Evolutionary conservation across 2,113 vertebrate genomes (phyloP), one percentile per base, ranked within the genome.

Genomic region (Chloropsis cyanopogon): DNA sequence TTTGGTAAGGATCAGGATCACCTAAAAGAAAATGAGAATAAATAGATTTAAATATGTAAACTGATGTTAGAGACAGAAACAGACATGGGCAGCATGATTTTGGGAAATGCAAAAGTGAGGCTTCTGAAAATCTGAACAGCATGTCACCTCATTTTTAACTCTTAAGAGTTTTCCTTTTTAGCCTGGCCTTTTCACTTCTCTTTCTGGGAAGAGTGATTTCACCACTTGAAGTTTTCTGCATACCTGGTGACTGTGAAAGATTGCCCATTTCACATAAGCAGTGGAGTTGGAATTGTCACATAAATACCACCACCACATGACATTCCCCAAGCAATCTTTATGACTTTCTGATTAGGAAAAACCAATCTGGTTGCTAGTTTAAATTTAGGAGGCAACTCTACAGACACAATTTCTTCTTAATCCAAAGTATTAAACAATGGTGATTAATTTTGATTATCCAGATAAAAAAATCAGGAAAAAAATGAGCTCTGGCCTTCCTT

Each of bases 1-100:
- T 96, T 99, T 99, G 33, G 99, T 99, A 94, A 99, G 98, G 95
- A 99, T 99, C 92, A 99, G 97, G 97, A 99, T 99, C 78, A 99
- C 99, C 99, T 99, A 96, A 95, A 90, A 85, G 49, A 96, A 68
- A 93, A 72, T 19, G 7, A 96, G 82, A 90, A 85, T 71, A 60
- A 22, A 64, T 49, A 42, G 25, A n/a, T 66, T 84, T 59, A 70
- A 70, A 69, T 25, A 15, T 10, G 4, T 26, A 92, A 80, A 88
- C 29, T 39, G 17, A 61, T 29, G 11, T 2, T 71, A 64, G 6
- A 78, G 73, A 69, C 10, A 77, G n/a, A 86, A 84, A 53, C 2
- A n/a, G 35, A 56, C 21, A 33, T 4, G 25, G 10, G 61, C 44
- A 35, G 49, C 6, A 2, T 53, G 57, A 76, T 37, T 75, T 50